A percentile compares a stretch with the other conserved stretches of the same genome.
Conservation (phyloP, 1,140 invertebrate species). For the Zaprionus capensis region DNA sequence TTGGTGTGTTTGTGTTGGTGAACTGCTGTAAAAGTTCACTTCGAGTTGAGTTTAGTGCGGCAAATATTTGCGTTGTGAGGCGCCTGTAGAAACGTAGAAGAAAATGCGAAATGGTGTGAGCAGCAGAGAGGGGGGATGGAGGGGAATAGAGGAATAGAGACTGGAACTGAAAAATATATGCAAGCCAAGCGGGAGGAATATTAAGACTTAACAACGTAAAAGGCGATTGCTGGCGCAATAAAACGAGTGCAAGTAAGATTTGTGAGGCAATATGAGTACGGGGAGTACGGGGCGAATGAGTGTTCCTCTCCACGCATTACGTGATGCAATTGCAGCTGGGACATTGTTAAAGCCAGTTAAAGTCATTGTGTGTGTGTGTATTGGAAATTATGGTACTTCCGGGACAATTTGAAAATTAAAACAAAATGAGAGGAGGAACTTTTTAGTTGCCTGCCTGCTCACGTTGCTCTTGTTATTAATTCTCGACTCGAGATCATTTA, state of each 20-base stretch:
- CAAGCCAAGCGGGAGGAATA: slow-evolving; percentile 43
- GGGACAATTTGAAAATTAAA: slow-evolving; percentile 17
- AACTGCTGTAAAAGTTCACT: slow-evolving; percentile 37
- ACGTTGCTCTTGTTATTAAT: slow-evolving; percentile 11
- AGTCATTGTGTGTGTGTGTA: slow-evolving; percentile 7
- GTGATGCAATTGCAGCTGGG: slow-evolving; percentile 32
- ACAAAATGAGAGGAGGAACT: neutral
- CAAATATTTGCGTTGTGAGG: slow-evolving; percentile 47
- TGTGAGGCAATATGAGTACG: slow-evolving; percentile 19
- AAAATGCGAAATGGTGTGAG: neutral
- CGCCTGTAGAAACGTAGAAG: slow-evolving; percentile 4
- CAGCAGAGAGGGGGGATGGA: neutral
- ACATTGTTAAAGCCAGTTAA: slow-evolving; percentile 20
- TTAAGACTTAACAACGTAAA: slow-evolving; percentile 44
- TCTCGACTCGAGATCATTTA: slow-evolving; percentile 30
- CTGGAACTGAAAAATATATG: slow-evolving; percentile 2
- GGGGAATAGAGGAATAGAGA: neutral
- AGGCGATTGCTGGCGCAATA: slow-evolving; percentile 29
- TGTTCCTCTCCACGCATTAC: slow-evolving; percentile 13
- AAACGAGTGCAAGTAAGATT: slow-evolving; percentile 25
- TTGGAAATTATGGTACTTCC: slow-evolving; percentile 30
- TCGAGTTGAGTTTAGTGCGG: slow-evolving; percentile 39
- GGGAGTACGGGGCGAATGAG: neutral
- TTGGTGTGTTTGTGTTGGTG: slow-evolving; percentile 14
- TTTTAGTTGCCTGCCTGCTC: neutral